Evolutionary conservation across 2,113 vertebrate genomes (phyloP).

Genomic region (Podarcis raffonei): DNA sequence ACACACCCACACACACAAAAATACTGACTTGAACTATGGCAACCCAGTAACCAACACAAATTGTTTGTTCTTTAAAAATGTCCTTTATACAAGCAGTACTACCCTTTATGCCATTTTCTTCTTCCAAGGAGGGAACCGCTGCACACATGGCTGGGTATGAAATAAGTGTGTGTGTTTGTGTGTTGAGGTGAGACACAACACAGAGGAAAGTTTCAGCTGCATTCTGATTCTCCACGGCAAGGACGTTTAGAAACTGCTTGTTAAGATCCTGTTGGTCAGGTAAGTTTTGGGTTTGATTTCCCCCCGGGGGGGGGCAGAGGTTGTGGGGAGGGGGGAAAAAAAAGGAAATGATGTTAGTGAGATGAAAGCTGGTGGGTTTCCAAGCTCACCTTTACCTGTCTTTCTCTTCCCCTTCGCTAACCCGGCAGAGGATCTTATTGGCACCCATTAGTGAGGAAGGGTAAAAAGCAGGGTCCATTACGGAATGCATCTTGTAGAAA

Average conservation of each 20-base stretch:
- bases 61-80: not conserved
- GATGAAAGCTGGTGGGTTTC: too few species aligned
- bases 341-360: too few species aligned
- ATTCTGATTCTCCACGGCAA: not conserved
- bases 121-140: not conserved
- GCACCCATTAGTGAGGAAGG: not conserved
- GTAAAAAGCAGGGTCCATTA: too few species aligned
- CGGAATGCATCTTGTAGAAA: not conserved
- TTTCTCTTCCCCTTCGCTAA: not conserved
- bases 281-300: slow-evolving; percentile 1
- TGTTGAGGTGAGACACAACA: too few species aligned
- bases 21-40: not conserved
- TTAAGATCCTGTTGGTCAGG: slow-evolving; percentile 35
- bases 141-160: slow-evolving; percentile 17
- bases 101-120: not conserved
- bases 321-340: too few species aligned
- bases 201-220: not conserved
- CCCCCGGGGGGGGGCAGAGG: too few species aligned
- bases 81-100: slow-evolving; percentile 38
- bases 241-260: slow-evolving; percentile 32
- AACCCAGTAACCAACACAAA: slow-evolving; percentile 5
- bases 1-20: too few species aligned
- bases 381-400: too few species aligned
- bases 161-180: not conserved
- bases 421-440: not conserved